Evolutionary conservation across 2,888 invertebrate genomes (phyloP).

Genomic region (Linnaemya vulpina): DNA sequence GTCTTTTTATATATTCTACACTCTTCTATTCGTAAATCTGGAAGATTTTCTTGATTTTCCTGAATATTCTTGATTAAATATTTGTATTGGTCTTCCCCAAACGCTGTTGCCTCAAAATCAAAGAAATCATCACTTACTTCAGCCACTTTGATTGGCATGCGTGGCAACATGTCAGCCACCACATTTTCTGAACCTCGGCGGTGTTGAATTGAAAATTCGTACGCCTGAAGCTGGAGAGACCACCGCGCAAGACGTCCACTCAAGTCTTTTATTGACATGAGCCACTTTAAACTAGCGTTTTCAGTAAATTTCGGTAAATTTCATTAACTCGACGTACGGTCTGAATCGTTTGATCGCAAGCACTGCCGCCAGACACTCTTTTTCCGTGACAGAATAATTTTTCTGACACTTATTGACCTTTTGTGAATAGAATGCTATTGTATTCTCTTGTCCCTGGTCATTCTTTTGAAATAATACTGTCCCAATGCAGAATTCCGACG

Average conservation of each 20-base stretch:
- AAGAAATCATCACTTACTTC: too few species aligned
- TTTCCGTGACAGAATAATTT: constrained; percentile 63
- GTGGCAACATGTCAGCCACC: constrained; percentile 40
- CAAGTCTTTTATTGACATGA: constrained; percentile 73
- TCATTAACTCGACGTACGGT: background rate
- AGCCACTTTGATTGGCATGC: too few species aligned
- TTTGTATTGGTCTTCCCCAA: too few species aligned
- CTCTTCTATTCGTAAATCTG: too few species aligned
- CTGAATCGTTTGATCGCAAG: background rate
- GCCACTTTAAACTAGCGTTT: background rate
- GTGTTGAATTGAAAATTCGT: background rate
- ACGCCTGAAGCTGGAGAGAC: background rate
- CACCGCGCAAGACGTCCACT: constrained; percentile 64
- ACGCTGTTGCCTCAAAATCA: too few species aligned
- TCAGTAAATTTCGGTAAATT: background rate
- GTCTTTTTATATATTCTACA: too few species aligned
- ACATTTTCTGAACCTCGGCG: constrained; percentile 8
- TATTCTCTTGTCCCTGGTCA: background rate
- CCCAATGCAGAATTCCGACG: too few species aligned
- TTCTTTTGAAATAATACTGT: too few species aligned
- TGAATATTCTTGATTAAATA: too few species aligned
- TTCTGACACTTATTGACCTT: constrained; percentile 61
- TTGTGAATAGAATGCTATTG: constrained; percentile 46
- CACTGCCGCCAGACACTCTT: constrained; percentile 69
- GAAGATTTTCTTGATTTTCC: too few species aligned